Evolutionary conservation across 2,888 invertebrate genomes (phyloP).

Genomic region (Drosophila phalerata): DNA sequence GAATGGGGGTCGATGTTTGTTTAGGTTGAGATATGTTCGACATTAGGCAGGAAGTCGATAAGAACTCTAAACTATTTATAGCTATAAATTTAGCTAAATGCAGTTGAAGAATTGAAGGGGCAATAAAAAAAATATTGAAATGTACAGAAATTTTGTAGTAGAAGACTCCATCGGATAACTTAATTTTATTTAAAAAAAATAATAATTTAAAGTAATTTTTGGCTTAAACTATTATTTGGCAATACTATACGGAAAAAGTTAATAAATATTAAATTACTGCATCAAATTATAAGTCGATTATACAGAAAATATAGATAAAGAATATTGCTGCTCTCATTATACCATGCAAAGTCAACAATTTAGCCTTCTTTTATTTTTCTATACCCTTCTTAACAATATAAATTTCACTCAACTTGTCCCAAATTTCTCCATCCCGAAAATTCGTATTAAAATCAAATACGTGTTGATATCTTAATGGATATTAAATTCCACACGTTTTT

Average conservation of each 20-base stretch:
- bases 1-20: slow-evolving; percentile 39
- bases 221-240: too few species aligned
- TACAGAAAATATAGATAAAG: too few species aligned
- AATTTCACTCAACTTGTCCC: neutral
- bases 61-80: slow-evolving; percentile 55
- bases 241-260: too few species aligned
- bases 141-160: neutral
- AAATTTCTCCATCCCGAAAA: neutral
- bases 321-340: too few species aligned
- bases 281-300: too few species aligned
- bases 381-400: neutral
- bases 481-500: slow-evolving; percentile 19
- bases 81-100: slow-evolving; percentile 15
- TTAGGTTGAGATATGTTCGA: slow-evolving; percentile 41
- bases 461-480: slow-evolving; percentile 31
- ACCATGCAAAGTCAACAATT: too few species aligned
- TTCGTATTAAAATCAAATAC: slow-evolving; percentile 22
- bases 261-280: too few species aligned
- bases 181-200: too few species aligned
- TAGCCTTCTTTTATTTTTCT: neutral
- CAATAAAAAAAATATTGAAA: neutral
- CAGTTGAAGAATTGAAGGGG: slow-evolving; percentile 24
- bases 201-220: too few species aligned
- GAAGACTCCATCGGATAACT: neutral
- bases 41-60: slow-evolving; percentile 55